These are phyloP conservation scores for Choreutis nemorana DNA, from an alignment of 2,888 invertebrate genomes.

Conservation along the genomic window DNA sequence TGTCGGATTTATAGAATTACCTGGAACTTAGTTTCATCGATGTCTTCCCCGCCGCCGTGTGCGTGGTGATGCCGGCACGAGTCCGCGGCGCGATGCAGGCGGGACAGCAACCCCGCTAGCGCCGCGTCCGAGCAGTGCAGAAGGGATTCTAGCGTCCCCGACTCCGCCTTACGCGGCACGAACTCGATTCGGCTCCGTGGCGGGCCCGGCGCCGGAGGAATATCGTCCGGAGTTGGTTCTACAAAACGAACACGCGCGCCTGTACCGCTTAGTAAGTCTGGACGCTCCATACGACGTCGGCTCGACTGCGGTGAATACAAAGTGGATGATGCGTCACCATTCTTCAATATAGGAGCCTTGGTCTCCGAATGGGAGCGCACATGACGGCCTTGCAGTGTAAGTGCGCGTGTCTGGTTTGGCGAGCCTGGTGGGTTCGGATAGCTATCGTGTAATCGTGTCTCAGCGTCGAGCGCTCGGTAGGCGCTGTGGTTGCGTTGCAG, in stretches of 20 bases:
- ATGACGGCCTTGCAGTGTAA: conserved; percentile 52
- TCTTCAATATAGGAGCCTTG: conserved; percentile 53
- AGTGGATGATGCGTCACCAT: conserved; percentile 49
- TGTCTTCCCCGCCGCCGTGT: conserved; percentile 77
- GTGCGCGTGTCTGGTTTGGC: conserved; percentile 41
- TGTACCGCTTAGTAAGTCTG: conserved; percentile 50
- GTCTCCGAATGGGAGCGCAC: conserved; percentile 57
- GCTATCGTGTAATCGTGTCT: conserved; percentile 41
- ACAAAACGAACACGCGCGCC: conserved; percentile 55
- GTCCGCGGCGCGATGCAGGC: conserved; percentile 75
- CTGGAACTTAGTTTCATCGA: conserved; percentile 81
- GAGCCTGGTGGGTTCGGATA: conserved; percentile 31
- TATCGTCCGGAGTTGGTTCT: conserved; percentile 50
- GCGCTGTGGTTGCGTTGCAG: conserved; percentile 67
- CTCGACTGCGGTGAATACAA: conserved; percentile 66
- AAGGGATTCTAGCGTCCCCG: conserved; percentile 66
- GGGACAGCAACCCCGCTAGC: conserved; percentile 71
- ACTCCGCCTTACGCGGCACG: conserved; percentile 20
- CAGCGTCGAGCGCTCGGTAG: conserved; percentile 66
- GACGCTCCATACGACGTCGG: conserved; percentile 51
- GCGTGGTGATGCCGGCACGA: conserved; percentile 77
- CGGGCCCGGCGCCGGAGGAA: conserved; percentile 55
- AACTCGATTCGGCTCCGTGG: conserved; percentile 48
- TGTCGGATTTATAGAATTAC: conserved; percentile 51
- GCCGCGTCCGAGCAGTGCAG: conserved; percentile 75